Percentiles rank a stretch among this genome's conserved stretches.
Conservation (phyloP, 1,140 invertebrate species). For the Brachionus koreanus region DNA sequence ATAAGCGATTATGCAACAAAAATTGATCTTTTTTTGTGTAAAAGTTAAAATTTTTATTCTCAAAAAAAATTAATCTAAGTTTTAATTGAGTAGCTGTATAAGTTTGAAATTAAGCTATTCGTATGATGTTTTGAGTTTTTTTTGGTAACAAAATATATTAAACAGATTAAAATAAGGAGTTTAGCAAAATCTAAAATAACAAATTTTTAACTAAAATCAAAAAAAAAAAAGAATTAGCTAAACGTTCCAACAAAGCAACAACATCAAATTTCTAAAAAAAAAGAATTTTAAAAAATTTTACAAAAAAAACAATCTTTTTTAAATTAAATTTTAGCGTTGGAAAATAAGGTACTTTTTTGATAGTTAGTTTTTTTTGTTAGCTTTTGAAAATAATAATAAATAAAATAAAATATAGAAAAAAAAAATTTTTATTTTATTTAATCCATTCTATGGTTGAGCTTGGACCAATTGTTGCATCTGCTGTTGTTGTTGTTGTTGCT, state of each 20-base stretch:
- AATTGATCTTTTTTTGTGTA: slow-evolving; percentile 6
- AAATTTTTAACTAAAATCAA: slow-evolving; percentile 1
- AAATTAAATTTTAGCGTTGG: neutral
- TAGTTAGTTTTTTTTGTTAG: neutral
- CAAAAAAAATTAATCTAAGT: slow-evolving; percentile 14
- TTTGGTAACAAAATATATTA: slow-evolving; percentile 15
- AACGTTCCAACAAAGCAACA: slow-evolving; percentile 30
- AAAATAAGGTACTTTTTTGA: slow-evolving; percentile 6
- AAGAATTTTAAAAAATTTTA: slow-evolving; percentile 21
- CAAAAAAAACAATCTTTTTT: slow-evolving; percentile 23
- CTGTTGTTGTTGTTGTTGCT: no score
- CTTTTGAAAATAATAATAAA: slow-evolving; percentile 38
- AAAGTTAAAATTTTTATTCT: slow-evolving; percentile 16
- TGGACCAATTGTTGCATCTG: slow-evolving; percentile 29
- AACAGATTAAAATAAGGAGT: slow-evolving; percentile 7
- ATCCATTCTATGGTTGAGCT: slow-evolving; percentile 32
- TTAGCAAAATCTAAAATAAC: slow-evolving; percentile 24
- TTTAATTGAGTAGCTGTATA: neutral
- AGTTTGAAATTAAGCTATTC: neutral
- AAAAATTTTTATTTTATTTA: slow-evolving; percentile 61
- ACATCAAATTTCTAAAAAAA: slow-evolving; percentile 17
- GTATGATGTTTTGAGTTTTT: slow-evolving; percentile 10
- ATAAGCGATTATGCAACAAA: neutral
- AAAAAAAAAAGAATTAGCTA: slow-evolving; percentile 18
- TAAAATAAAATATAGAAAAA: slow-evolving; percentile 67